A percentile compares a stretch with the other conserved stretches of the same genome.
These are phyloP conservation scores for Dipodomys ordii DNA, from an alignment of 2,113 vertebrate species.

Conservation along the genomic window DNA sequence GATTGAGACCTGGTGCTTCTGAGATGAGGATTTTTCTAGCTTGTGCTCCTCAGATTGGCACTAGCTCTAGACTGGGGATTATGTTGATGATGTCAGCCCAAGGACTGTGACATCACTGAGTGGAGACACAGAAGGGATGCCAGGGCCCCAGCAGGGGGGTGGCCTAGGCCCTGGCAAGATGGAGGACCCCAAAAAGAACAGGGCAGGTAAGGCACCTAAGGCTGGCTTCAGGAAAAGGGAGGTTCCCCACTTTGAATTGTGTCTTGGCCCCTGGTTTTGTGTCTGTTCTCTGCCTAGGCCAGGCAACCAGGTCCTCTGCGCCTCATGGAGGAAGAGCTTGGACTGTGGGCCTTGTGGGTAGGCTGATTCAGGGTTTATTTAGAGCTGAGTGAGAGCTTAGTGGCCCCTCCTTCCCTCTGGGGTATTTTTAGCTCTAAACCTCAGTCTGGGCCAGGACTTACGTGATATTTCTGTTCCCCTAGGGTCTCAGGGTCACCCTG, in stretches of 20 bases:
- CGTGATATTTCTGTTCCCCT: not conserved
- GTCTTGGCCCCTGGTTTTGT: not conserved
- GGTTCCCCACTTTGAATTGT: no score
- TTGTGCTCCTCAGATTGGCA: not conserved
- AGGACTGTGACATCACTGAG: slow-evolving; percentile 79
- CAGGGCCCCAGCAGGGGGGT: not conserved
- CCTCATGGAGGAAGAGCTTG: not conserved
- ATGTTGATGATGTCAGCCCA: slow-evolving; percentile 60
- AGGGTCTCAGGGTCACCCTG: not conserved
- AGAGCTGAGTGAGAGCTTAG: not conserved
- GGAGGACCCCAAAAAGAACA: slow-evolving; percentile 36
- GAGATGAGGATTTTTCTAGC: no score
- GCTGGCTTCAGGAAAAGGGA: no score
- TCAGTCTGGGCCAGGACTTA: not conserved
- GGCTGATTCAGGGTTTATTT: not conserved
- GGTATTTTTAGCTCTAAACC: not conserved
- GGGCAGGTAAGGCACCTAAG: slow-evolving; percentile 52
- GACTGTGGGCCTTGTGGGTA: not conserved
- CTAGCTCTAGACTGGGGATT: not conserved
- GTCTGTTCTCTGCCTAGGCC: not conserved
- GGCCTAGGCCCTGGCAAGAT: slow-evolving; percentile 46
- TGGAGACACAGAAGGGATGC: not conserved
- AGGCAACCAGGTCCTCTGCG: not conserved
- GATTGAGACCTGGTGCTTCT: not conserved
- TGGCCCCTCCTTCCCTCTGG: not conserved